These are phyloP conservation scores for Eilema griseolum DNA, from an alignment of 2,888 invertebrate species.

Conservation along the genomic window DNA sequence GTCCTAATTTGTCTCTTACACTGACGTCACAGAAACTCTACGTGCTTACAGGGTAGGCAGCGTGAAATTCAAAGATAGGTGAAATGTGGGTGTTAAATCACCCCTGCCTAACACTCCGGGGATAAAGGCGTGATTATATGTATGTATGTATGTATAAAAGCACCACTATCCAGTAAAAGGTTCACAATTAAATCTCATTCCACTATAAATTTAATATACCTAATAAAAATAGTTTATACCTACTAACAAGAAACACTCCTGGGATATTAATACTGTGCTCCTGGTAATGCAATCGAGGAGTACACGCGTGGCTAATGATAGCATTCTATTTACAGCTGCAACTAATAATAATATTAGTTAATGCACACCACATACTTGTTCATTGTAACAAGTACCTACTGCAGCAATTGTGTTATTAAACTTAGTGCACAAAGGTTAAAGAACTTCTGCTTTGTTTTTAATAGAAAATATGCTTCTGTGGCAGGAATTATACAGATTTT, in stretches of 20 bases:
- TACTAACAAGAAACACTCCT: conserved; percentile 13
- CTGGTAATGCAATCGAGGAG: neutral
- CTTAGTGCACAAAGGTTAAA: neutral
- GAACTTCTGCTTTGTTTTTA: neutral
- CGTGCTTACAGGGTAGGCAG: too few species aligned
- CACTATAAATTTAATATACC: neutral
- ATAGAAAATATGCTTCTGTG: neutral
- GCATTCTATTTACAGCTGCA: conserved; percentile 1
- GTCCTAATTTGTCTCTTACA: too few species aligned
- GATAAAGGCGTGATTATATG: too few species aligned
- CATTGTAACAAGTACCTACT: neutral
- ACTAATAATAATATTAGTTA: conserved; percentile 1
- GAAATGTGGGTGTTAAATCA: too few species aligned
- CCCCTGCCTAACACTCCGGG: too few species aligned
- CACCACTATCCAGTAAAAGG: too few species aligned
- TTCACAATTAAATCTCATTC: neutral
- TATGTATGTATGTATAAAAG: too few species aligned
- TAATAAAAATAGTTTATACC: neutral
- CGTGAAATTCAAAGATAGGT: too few species aligned
- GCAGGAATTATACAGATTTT: neutral
- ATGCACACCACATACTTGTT: neutral
- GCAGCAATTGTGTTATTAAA: neutral
- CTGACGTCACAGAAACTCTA: too few species aligned
- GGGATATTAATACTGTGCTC: too few species aligned
- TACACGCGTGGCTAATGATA: conserved; percentile 12